Percentiles rank a stretch among this genome's conserved stretches.
Conservation (phyloP, 2,888 invertebrate species). For the Deilephila elpenor region DNA sequence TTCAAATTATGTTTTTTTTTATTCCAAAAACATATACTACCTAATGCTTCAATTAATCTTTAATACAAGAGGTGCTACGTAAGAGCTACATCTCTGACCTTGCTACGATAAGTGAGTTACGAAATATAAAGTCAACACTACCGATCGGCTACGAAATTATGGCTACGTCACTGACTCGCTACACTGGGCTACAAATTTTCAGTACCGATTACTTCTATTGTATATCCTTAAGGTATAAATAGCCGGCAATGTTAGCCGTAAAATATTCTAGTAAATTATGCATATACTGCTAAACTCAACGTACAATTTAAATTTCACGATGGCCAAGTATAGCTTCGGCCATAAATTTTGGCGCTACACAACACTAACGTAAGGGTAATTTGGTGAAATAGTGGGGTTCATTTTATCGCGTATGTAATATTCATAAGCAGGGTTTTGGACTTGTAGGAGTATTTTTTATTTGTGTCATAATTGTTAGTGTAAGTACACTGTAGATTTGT, state of each 20-base stretch:
- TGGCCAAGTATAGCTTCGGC: neutral
- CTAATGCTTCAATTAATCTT: too few relatives aligned
- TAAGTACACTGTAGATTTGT: conserved; percentile 7
- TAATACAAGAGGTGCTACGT: too few relatives aligned
- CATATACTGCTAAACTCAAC: neutral
- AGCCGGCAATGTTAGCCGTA: neutral
- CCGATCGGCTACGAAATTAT: neutral
- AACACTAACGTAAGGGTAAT: conserved; percentile 21
- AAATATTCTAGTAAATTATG: conserved; percentile 9
- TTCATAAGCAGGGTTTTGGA: conserved; percentile 15
- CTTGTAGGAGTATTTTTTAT: conserved; percentile 10
- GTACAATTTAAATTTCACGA: conserved; percentile 21
- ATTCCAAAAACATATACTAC: too few relatives aligned
- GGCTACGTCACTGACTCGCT: neutral
- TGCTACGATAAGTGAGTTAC: neutral
- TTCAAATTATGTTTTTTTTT: too few relatives aligned
- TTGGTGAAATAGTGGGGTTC: conserved; percentile 26
- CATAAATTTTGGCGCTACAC: conserved; percentile 17
- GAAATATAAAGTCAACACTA: neutral
- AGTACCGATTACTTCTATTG: neutral
- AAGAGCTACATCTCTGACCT: neutral
- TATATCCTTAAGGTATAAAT: neutral
- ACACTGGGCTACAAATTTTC: neutral
- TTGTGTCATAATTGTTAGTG: conserved; percentile 16
- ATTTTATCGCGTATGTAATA: conserved; percentile 25